Evolutionary conservation across 2,113 vertebrate species (phyloP), one percentile per base, ranked within the genome.

Genomic region (Coreoperca whiteheadi): DNA sequence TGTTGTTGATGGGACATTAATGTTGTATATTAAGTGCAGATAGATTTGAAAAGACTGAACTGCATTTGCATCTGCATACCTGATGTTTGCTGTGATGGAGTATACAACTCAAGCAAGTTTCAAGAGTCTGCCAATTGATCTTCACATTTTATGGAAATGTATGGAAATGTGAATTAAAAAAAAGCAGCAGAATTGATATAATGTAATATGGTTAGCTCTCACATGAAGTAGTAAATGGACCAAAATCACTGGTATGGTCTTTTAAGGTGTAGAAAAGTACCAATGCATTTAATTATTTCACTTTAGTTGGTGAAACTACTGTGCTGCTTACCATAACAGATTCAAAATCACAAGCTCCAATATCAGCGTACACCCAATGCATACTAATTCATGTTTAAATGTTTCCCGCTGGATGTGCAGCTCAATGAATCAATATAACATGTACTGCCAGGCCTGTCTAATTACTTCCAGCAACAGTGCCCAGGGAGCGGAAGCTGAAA

Each of bases 341-440:
- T 16, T 75, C 18, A 34, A 51, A 65, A 51, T 25, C 80, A 15
- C 10, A 50, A 37, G 18, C 50, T 68, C 25, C 10, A 48, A 61
- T 6, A 60, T 70, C 28, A 77, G 37, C 25, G 0, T 43, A 16
- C 28, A 48, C 20, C 10, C 20, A 11, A 1, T 51, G 54, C 63
- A 65, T 61, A 14, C 65, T 79, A 66, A 82, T 71, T 46, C 12
- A 25, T 57, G 18, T 71, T 72, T 25, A 69, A 66, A 72, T 60
- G 61, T 74, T 78, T 65, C 34, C 28, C 3, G 28, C 20, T 39
- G 65, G 37, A 37, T 25, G 10, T 72, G 61, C 30, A 7, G 83
- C 39, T 77, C 75, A 34, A 2, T 66, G 6, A 78, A 37, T 77
- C 63, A 56, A 48, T 66, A 63, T 8, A 34, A 15, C 30, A 2